These are phyloP conservation scores for Zosterops hypoxanthus DNA, from an alignment of 2,113 vertebrate species.

Conservation along the genomic window DNA sequence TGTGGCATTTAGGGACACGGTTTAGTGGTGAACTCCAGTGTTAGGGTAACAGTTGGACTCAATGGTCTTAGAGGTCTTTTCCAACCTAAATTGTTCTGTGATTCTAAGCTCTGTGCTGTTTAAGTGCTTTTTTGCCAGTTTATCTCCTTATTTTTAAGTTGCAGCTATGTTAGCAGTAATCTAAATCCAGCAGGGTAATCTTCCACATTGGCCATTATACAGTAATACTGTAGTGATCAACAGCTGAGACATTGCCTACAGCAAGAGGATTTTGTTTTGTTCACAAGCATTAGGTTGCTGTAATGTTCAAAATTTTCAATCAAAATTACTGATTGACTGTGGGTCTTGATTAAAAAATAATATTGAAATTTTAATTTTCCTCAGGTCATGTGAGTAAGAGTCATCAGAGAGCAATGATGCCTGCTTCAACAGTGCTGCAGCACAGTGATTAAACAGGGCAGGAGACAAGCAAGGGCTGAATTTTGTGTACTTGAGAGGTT, in stretches of 20 bases:
- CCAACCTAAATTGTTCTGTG: not conserved
- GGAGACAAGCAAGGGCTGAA: not conserved
- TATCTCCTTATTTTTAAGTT: not conserved
- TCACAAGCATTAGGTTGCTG: not conserved
- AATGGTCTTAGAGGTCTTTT: not conserved
- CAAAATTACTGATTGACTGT: not conserved
- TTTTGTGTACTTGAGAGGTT: not conserved
- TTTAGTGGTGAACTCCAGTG: not conserved
- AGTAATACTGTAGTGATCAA: not conserved
- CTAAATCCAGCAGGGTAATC: not conserved
- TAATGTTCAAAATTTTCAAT: not conserved
- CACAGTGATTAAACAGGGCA: not conserved
- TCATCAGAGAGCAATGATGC: not conserved
- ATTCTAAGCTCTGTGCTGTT: not conserved
- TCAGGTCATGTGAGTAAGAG: not conserved
- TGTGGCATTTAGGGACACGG: not conserved
- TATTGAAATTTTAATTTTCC: not conserved
- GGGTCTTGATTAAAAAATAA: not conserved
- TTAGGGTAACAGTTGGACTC: not conserved
- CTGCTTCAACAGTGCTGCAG: not conserved
- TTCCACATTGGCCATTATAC: not conserved
- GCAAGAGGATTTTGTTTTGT: not conserved
- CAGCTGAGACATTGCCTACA: not conserved
- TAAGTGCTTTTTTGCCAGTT: not conserved
- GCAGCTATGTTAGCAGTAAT: not conserved